These are phyloP conservation scores for Argyresthia albistria DNA, from an alignment of 2,888 invertebrate species.

Conservation along the genomic window DNA sequence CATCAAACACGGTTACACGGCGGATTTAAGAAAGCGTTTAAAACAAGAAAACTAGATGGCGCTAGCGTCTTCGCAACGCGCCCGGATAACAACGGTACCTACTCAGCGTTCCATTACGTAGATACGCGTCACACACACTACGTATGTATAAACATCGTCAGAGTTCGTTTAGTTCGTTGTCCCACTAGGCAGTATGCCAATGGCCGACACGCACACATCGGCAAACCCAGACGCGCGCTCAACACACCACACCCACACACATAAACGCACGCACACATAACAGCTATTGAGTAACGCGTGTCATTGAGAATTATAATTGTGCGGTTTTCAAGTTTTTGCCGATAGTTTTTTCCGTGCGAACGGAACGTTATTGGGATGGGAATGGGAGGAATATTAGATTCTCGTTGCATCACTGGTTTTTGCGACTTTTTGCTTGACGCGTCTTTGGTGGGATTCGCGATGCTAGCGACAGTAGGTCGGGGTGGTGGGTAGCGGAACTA, in stretches of 20 bases:
- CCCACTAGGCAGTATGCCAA: slow-evolving; percentile 70
- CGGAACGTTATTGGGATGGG: slow-evolving; percentile 24
- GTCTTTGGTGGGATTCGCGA: background rate
- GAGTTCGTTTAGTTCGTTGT: slow-evolving; percentile 68
- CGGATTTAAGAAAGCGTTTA: background rate
- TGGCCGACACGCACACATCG: slow-evolving; percentile 25
- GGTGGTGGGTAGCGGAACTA: background rate
- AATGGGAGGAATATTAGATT: slow-evolving; percentile 25
- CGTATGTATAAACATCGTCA: slow-evolving; percentile 32
- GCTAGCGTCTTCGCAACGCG: slow-evolving; percentile 18
- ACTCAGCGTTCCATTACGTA: slow-evolving; percentile 13
- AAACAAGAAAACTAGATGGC: background rate
- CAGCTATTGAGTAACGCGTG: slow-evolving; percentile 37
- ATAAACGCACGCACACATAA: slow-evolving; percentile 11
- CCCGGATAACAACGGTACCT: slow-evolving; percentile 29
- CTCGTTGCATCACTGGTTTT: slow-evolving; percentile 8
- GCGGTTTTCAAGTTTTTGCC: slow-evolving; percentile 23
- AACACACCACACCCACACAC: slow-evolving; percentile 19
- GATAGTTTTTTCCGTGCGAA: slow-evolving; percentile 17
- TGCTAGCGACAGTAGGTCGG: background rate
- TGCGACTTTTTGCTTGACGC: background rate
- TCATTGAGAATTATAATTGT: slow-evolving; percentile 38
- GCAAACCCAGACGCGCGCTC: slow-evolving; percentile 6
- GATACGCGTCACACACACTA: slow-evolving; percentile 41
- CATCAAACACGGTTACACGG: background rate